Evolutionary conservation across 1,140 invertebrate genomes (phyloP), one percentile per base, ranked within the genome.

Genomic region (Drosophila suzukii): DNA sequence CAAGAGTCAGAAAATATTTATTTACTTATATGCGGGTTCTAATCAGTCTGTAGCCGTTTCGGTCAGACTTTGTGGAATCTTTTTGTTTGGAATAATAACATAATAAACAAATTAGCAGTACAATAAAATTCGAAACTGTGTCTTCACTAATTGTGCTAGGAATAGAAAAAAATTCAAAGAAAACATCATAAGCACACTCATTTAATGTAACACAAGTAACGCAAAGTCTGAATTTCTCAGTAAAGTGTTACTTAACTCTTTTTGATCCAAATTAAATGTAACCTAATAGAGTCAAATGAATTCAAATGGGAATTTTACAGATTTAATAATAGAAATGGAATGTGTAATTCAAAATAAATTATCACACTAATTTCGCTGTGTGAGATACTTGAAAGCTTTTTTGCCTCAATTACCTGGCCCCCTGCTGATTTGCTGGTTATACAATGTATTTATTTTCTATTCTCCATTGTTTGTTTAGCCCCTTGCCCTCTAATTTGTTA

Each of bases 91-190:
- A 55, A 75, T 56, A 59, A 57, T 59, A 63, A 53, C 60, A 44
- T 20, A 46, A 68, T 82, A 73, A 82, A 79, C 32, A 66, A 84
- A 75, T 85, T 88, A 78, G 47, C 78, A 34, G 7, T 36, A 43
- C 46, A 47, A 27, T 67, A 62, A 83, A 62, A 47, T 47, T 44
- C 51, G n/a, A 73, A 17, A 20, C 20, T 20, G 20, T 20, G 2
- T 20, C 20, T 20, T 20, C 2, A 20, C 20, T 20, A 20, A 41
- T 49, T 17, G 3, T 11, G 6, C 24, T 76, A 50, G 34, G 51
- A 51, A 67, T 75, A 76, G 17, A 66, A 62, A 2, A 1, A 12
- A 36, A 46, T 39, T 41, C 39, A 47, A 49, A 51, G 30, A 77
- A 65, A 39, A 51, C 10, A 8, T 11, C 5, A 0, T 2, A 8